Base-by-base conservation (phyloP, 2,113 vertebrate genomes). In the Physeter macrocephalus region DNA sequence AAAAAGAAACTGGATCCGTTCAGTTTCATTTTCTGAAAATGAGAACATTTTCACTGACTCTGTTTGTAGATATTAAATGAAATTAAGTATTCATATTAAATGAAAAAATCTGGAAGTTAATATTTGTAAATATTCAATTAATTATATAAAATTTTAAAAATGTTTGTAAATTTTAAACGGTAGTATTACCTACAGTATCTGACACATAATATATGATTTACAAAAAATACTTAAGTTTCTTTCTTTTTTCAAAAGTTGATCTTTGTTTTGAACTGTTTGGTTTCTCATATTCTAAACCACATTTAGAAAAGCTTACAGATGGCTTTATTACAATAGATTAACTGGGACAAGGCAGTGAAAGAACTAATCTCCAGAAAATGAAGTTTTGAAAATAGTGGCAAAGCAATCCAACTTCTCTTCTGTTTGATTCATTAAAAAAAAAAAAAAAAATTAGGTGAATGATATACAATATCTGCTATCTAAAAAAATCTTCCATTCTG, bases 311-410 rank as follows among this genome's bases (percentile, higher is more conserved):
- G 57, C 43, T 95, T 81, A 41, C 83, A 80, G 74, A 92, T 92
- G 36, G 23, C 36, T 90, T 90, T 88, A 78, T 97, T 91, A 67
- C 71, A 91, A 97, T 77, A 72, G 77, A 34, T 85, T 59, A 83
- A 31, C 66, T 91, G 72, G 77, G 85, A 86, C 59, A 96, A 59
- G 54, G 66, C 46, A 74, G 41, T 54, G 54, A 94, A 94, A 94
- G 36, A 94, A 87, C 61, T 77, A 96, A 88, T 96, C 69, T 95
- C 41, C n/a, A 77, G 69, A 96, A 64, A 54, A 95, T 94, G 46
- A 90, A 69, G 52, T 43, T 96, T 96, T 93, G 67, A 90, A 97
- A 93, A 86, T 90, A 75, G 14, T 52, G 77, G 71, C 36, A 93
- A 78, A 93, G 41, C 66, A 96, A 59, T 94, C 46, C 52, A 80